A percentile compares a stretch with the other conserved stretches of the same genome.
These are phyloP conservation scores for Echinarachnius parma DNA, from an alignment of 53 echinoderm and acorn worm genomes.

Conservation along the genomic window DNA sequence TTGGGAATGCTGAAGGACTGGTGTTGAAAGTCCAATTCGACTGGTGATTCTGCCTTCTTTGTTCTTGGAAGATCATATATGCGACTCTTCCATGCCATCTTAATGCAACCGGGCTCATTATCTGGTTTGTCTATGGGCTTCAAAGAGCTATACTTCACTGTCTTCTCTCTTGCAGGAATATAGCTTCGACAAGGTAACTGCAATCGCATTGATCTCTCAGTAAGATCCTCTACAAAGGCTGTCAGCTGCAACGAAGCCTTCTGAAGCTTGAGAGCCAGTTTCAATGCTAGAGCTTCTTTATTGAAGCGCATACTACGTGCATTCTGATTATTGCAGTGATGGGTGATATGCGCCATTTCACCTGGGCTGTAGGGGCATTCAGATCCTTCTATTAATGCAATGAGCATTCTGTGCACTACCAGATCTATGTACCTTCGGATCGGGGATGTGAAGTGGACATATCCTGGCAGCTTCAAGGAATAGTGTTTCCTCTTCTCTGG, in stretches of 20 bases:
- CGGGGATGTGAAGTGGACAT: conserved; percentile 76
- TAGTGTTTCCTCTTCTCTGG: conserved; percentile 48
- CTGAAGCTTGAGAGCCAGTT: conserved; percentile 69
- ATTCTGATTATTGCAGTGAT: conserved; percentile 67
- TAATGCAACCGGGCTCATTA: neutral
- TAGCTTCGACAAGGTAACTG: conserved; percentile 57
- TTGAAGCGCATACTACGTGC: conserved; percentile 61
- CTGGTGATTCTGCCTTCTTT: conserved; percentile 16
- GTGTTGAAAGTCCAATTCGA: neutral
- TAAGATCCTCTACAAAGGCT: conserved; percentile 54
- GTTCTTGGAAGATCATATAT: conserved; percentile 47
- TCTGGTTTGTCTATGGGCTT: conserved; percentile 63
- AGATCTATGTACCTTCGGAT: conserved; percentile 81
- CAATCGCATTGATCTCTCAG: conserved; percentile 51
- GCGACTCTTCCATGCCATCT: conserved; percentile 66
- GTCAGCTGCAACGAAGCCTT: conserved; percentile 54
- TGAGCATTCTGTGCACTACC: conserved; percentile 77
- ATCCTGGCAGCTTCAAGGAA: conserved; percentile 39
- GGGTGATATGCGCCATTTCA: conserved; percentile 74
- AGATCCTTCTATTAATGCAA: conserved; percentile 34
- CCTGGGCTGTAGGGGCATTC: conserved; percentile 55
- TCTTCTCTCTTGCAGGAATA: conserved; percentile 3
- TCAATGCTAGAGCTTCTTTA: conserved; percentile 46
- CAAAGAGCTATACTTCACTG: conserved; percentile 30
- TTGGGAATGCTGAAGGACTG: conserved; percentile 24